Evolutionary conservation across 2,888 invertebrate species (phyloP).

Genomic region (Choristoneura rosaceana): DNA sequence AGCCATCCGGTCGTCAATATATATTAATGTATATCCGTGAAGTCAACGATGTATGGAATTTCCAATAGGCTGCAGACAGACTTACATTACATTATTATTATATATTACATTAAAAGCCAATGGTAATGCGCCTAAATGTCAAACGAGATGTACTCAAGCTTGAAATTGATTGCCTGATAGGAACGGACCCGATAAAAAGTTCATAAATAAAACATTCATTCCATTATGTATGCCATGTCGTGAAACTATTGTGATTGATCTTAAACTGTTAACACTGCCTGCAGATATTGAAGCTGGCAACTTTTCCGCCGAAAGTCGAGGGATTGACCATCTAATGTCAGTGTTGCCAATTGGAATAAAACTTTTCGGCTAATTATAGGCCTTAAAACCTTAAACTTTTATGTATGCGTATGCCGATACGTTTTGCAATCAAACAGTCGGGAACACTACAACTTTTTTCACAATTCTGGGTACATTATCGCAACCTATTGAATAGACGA

Average conservation of each 20-base stretch:
- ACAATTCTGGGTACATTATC: neutral
- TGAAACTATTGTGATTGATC: constrained; percentile 33
- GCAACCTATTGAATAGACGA: too few relatives aligned
- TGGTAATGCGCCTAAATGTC: constrained; percentile 36
- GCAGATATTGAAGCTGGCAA: neutral
- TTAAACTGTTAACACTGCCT: constrained; percentile 26
- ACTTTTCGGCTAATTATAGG: neutral
- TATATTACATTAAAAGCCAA: neutral
- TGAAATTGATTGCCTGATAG: constrained; percentile 40
- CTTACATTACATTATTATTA: neutral
- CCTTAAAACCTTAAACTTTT: too few relatives aligned
- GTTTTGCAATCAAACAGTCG: neutral
- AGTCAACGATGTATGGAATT: too few relatives aligned
- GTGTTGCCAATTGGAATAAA: neutral
- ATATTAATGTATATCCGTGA: too few relatives aligned
- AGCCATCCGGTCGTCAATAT: too few relatives aligned
- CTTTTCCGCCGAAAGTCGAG: neutral
- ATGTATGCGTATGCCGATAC: too few relatives aligned
- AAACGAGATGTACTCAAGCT: constrained; percentile 29
- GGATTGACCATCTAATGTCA: neutral
- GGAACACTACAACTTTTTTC: neutral
- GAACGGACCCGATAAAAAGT: constrained; percentile 35
- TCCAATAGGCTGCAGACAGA: too few relatives aligned
- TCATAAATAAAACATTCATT: constrained; percentile 39
- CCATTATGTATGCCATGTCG: constrained; percentile 33